Evolutionary conservation across 1,140 invertebrate species (phyloP).

Genomic region (Sycophila sp.): DNA sequence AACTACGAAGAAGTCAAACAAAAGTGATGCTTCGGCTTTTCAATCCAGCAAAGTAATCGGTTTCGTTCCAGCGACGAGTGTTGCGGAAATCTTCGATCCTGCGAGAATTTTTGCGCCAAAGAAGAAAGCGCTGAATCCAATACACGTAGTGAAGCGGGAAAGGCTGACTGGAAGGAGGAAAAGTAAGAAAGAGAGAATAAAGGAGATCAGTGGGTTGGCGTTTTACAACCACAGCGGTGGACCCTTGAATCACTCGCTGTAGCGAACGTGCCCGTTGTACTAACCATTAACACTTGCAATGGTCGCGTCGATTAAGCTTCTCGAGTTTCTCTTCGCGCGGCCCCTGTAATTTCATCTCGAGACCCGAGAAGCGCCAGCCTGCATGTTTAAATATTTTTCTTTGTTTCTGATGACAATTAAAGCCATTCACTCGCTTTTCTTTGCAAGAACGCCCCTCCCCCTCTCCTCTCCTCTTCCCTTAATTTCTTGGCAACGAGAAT

Average conservation of each 20-base stretch:
- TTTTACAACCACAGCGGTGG: slow-evolving; percentile 37
- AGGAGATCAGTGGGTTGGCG: slow-evolving; percentile 17
- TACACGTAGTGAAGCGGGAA: slow-evolving; percentile 33
- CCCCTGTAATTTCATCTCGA: not conserved
- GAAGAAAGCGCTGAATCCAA: not conserved
- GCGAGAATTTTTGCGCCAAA: slow-evolving; percentile 40
- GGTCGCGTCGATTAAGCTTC: not conserved
- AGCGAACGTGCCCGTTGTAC: slow-evolving; percentile 44
- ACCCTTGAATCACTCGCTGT: slow-evolving; percentile 43
- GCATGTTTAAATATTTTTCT: slow-evolving; percentile 1
- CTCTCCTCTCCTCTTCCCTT: too few relatives aligned
- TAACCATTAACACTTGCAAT: slow-evolving; percentile 38
- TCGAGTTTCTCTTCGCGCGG: not conserved
- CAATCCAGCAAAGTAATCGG: slow-evolving; percentile 37
- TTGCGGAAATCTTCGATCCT: slow-evolving; percentile 37
- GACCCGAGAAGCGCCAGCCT: too few relatives aligned
- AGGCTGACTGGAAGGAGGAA: too few relatives aligned
- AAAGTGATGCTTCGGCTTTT: not conserved
- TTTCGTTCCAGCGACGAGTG: slow-evolving; percentile 44
- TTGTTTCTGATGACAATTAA: not conserved
- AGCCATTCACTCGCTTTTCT: too few relatives aligned
- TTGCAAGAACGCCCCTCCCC: too few relatives aligned
- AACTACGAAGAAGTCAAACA: not conserved
- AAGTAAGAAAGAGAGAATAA: slow-evolving; percentile 28
- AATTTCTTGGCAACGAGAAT: too few relatives aligned